Conservation (phyloP, 2,113 vertebrate genomes). For the Platanista minor region DNA sequence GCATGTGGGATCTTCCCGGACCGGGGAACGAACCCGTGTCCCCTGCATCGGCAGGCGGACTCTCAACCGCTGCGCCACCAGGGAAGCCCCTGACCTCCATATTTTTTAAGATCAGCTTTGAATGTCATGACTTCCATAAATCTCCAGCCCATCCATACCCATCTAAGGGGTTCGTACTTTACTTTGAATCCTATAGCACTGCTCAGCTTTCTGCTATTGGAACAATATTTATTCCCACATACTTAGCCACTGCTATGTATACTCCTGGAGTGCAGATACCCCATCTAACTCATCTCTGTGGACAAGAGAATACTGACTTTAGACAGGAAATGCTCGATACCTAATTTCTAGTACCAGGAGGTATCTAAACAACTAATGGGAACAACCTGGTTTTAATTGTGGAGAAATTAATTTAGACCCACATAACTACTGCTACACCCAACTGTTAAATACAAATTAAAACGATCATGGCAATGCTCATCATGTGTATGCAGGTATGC, state of each 20-base stretch:
- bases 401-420: background rate
- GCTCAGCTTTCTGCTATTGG: background rate
- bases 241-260: background rate
- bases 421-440: background rate
- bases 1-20: too few relatives aligned
- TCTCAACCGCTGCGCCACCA: too few relatives aligned
- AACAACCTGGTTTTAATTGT: background rate
- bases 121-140: background rate
- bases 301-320: background rate
- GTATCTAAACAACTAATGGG: background rate
- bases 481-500: fast-evolving
- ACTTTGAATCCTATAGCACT: background rate
- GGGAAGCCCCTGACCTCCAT: background rate
- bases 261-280: background rate
- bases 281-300: background rate
- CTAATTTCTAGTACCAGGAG: background rate
- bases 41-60: too few relatives aligned
- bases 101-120: background rate
- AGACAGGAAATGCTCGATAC: background rate
- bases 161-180: background rate
- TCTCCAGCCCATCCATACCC: background rate
- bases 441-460: background rate
- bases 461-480: background rate
- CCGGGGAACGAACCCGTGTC: too few relatives aligned
- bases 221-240: fast-evolving